phyloP scores from a whole-genome alignment of 2,797 vertebrate species.

The Sitta carolinensis region DNA sequence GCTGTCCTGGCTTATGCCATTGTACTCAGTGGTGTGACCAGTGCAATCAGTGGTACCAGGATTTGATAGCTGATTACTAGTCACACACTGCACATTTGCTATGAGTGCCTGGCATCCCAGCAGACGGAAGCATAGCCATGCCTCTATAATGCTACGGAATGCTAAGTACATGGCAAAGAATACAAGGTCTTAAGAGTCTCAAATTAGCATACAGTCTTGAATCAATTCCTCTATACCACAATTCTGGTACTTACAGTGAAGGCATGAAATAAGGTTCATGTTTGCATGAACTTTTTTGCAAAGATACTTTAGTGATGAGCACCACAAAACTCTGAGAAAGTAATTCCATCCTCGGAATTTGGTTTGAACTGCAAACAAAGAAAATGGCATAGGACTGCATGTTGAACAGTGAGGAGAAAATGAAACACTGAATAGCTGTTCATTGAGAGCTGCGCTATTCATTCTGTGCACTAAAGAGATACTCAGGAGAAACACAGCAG shows the following conservation, averaged over 20 bases:
- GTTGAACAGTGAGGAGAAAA: constrained; percentile 58
- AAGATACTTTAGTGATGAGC: not conserved
- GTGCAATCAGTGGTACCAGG: not conserved
- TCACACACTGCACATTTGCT: constrained; percentile 8
- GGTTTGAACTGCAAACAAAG: constrained; percentile 17
- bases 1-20: not conserved
- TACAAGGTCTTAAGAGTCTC: not conserved
- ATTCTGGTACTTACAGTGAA: not conserved
- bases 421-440: constrained; percentile 67
- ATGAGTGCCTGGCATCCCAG: not conserved
- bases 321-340: constrained; percentile 14
- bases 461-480: constrained; percentile 36
- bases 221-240: not conserved
- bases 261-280: not conserved
- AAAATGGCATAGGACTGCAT: constrained; percentile 8
- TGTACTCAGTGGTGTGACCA: not conserved
- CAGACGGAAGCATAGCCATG: not conserved
- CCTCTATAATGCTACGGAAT: constrained; percentile 37
- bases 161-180: constrained; percentile 36
- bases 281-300: not conserved
- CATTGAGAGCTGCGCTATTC: constrained; percentile 40
- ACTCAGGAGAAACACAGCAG: constrained; percentile 57
- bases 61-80: not conserved
- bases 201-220: constrained; percentile 36
- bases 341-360: not conserved